Evolutionary conservation across 2,888 invertebrate genomes (phyloP).

Genomic region (Trypoxylon attenuatum): DNA sequence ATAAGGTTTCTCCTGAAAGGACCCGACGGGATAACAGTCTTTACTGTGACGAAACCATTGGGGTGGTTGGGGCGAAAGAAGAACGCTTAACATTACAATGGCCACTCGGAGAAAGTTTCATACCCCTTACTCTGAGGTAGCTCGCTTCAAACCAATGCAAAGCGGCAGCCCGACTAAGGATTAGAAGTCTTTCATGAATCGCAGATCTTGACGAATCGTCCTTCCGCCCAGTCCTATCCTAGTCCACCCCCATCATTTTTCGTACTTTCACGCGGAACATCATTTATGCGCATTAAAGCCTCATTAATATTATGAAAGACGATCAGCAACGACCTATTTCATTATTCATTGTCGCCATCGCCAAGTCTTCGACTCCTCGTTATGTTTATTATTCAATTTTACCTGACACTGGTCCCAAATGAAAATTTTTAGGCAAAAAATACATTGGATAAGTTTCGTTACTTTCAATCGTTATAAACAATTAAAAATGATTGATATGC

Average conservation of each 20-base stretch:
- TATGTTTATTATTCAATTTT: too few species aligned
- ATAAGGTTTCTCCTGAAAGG: constrained; percentile 35
- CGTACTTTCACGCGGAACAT: neutral
- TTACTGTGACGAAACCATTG: constrained; percentile 29
- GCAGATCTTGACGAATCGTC: constrained; percentile 68
- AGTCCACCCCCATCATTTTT: constrained; percentile 8
- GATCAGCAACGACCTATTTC: too few species aligned
- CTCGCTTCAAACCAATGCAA: constrained; percentile 44
- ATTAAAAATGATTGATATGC: too few species aligned
- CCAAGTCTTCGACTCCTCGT: too few species aligned
- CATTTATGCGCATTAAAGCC: neutral
- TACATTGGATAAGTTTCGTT: too few species aligned
- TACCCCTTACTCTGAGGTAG: constrained; percentile 12
- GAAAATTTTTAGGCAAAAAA: too few species aligned
- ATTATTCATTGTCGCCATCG: too few species aligned
- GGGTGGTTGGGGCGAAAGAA: constrained; percentile 19
- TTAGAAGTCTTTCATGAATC: constrained; percentile 67
- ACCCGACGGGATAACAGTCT: constrained; percentile 40
- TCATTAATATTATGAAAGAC: neutral
- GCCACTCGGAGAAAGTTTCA: constrained; percentile 47
- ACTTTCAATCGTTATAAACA: too few species aligned
- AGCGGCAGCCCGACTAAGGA: constrained; percentile 59
- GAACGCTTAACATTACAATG: constrained; percentile 65
- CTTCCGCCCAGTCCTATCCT: constrained; percentile 5
- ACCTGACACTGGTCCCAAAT: too few species aligned